phyloP scores from a whole-genome alignment of 2,888 invertebrate genomes.

The Chouioia cunea region DNA sequence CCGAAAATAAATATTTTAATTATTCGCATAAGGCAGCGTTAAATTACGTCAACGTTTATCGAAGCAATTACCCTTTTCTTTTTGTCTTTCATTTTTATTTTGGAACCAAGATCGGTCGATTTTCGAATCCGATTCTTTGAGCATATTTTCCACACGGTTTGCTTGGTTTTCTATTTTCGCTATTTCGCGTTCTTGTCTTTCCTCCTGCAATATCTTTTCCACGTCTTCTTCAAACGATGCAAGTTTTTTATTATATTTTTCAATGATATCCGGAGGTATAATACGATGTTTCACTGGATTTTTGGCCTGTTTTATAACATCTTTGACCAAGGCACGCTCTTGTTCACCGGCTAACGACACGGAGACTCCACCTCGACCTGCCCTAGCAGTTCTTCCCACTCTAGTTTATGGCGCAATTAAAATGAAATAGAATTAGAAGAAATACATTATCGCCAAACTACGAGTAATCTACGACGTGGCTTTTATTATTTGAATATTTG shows the following conservation, averaged over 20 bases:
- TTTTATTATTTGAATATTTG: too few relatives aligned
- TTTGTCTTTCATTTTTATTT: slow-evolving; percentile 81
- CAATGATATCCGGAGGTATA: slow-evolving; percentile 89
- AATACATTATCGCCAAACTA: too few relatives aligned
- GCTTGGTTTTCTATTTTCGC: slow-evolving; percentile 88
- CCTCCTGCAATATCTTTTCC: slow-evolving; percentile 85
- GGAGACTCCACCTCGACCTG: slow-evolving; percentile 92
- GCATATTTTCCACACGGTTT: slow-evolving; percentile 77
- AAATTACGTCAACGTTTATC: slow-evolving; percentile 14
- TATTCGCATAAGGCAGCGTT: too few relatives aligned
- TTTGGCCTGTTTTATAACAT: slow-evolving; percentile 87
- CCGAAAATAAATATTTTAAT: background rate
- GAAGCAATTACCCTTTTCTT: slow-evolving; percentile 77
- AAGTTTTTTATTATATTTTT: slow-evolving; percentile 85
- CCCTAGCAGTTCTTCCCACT: slow-evolving; percentile 96
- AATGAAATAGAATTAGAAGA: too few relatives aligned
- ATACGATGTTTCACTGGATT: slow-evolving; percentile 89
- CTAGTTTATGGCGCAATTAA: slow-evolving; percentile 55
- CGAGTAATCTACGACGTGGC: too few relatives aligned
- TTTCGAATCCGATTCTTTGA: slow-evolving; percentile 70
- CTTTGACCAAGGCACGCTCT: slow-evolving; percentile 91
- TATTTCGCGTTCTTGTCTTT: slow-evolving; percentile 84
- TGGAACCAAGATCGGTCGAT: slow-evolving; percentile 86
- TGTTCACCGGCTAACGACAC: slow-evolving; percentile 95
- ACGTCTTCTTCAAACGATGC: slow-evolving; percentile 83